Evolutionary conservation across 1,140 invertebrate genomes (phyloP), one percentile per base, ranked within the genome.

Genomic region (Pectinophora gossypiella): DNA sequence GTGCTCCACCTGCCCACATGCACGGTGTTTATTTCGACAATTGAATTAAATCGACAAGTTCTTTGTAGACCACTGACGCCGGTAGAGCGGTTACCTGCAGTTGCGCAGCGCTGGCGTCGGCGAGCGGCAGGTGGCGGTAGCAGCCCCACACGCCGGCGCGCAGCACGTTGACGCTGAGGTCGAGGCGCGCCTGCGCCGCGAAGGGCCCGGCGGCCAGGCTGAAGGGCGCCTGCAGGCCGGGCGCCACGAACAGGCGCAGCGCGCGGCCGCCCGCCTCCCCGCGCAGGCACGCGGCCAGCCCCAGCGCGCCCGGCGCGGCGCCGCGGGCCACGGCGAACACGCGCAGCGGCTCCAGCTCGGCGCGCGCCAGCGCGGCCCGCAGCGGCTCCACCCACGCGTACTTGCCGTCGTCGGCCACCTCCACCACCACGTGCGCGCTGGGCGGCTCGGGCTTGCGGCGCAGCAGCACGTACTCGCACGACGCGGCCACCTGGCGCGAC

Each of bases 271-370:
- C 95, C 7, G 92, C 89, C 87, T 99, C 97, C 62, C 91, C 90
- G 64, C 94, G 93, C 35, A 99, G 88, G 77, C 98, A 99, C 63
- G 96, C 97, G 48, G 94, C 92, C 59, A 99, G 83, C 40, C 98
- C 98, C 43, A 98, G 85, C 19, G 97, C 89, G 48, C 98, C 97
- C 75, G 89, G 93, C 45, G 22, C 42, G 0, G 59, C 35, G 18
- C 60, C 49, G 40, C 70, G 66, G 54, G 73, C 90, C n/a, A 94
- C 90, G 5, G 96, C 75, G 69, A 96, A 91, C 23, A 97, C 88
- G 60, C 92, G 91, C 51, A 90, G 82, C 19, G 80, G 77, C 62
- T 90, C 89, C 45, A 65, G 82, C 58, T 92, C 91, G 0, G 90
- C 86, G 48, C 90, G 89, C 51, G 90, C 90, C 72, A 95, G 56